These are phyloP conservation scores for Erebia palarica DNA, from an alignment of 2,888 invertebrate genomes.

Conservation along the genomic window DNA sequence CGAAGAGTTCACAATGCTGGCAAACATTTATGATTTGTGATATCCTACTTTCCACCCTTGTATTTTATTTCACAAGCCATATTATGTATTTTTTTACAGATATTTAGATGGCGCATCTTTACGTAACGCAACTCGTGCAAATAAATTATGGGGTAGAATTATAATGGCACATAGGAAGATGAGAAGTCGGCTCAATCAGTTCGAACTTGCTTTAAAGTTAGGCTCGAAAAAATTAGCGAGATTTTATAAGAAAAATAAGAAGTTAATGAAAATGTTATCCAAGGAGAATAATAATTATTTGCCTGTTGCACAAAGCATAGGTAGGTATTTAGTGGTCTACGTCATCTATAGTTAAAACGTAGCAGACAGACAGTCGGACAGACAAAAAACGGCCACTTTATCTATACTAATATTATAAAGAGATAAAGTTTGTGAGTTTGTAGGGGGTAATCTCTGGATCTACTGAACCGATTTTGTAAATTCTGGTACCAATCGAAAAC, in stretches of 20 bases:
- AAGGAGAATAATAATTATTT: conserved; percentile 55
- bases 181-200: conserved; percentile 57
- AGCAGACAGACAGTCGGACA: too few relatives aligned
- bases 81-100: conserved; percentile 45
- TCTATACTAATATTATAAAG: too few relatives aligned
- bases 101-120: conserved; percentile 63
- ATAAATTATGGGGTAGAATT: conserved; percentile 60
- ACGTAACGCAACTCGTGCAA: conserved; percentile 51
- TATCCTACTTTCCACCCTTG: background rate
- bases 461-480: too few relatives aligned
- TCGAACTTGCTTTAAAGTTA: conserved; percentile 57
- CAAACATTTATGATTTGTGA: too few relatives aligned
- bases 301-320: conserved; percentile 44
- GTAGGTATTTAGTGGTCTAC: too few relatives aligned
- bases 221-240: conserved; percentile 61
- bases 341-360: too few relatives aligned
- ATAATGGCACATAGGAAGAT: conserved; percentile 58
- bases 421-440: too few relatives aligned
- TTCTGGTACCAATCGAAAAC: too few relatives aligned
- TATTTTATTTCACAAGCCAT: background rate
- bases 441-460: too few relatives aligned
- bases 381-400: too few relatives aligned
- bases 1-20: too few relatives aligned
- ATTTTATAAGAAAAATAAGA: conserved; percentile 56
- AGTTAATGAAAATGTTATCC: conserved; percentile 46